Conservation (phyloP, 2,113 vertebrate species). For the Sinosuthora webbiana region DNA sequence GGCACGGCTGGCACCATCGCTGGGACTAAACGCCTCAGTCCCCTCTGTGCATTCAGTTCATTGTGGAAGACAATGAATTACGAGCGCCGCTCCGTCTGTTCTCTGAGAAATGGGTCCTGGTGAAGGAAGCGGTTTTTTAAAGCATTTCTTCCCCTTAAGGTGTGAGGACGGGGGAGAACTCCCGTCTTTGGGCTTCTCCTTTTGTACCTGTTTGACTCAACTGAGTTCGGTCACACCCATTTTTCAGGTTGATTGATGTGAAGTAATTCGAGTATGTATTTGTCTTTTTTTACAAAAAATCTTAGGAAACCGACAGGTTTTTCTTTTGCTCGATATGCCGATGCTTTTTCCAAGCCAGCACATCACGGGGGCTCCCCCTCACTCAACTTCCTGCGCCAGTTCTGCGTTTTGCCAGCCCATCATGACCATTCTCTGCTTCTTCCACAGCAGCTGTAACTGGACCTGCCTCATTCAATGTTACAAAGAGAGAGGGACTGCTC, state of each 20-base stretch:
- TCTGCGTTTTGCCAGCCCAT: not conserved
- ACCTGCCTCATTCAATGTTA: not conserved
- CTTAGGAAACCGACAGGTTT: not conserved
- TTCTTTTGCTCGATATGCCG: not conserved
- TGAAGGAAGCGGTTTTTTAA: not conserved
- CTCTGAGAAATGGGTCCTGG: not conserved
- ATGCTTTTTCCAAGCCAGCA: not conserved
- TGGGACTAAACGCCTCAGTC: not conserved
- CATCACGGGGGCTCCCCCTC: accelerated
- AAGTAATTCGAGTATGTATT: not conserved
- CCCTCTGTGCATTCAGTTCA: not conserved
- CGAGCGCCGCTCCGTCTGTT: not conserved
- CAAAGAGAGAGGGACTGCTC: not conserved
- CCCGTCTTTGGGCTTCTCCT: not conserved
- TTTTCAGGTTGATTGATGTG: not conserved
- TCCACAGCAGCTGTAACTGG: not conserved
- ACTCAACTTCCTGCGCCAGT: not conserved
- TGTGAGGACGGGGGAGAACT: not conserved
- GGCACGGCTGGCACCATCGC: accelerated
- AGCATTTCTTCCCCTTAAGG: not conserved
- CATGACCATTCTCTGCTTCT: not conserved
- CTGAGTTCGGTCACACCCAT: not conserved
- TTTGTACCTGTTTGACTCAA: not conserved
- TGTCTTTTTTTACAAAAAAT: not conserved
- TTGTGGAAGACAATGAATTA: not conserved